Base-by-base conservation (phyloP, 1,140 invertebrate species). In the Pygmarrhopalites habei region DNA sequence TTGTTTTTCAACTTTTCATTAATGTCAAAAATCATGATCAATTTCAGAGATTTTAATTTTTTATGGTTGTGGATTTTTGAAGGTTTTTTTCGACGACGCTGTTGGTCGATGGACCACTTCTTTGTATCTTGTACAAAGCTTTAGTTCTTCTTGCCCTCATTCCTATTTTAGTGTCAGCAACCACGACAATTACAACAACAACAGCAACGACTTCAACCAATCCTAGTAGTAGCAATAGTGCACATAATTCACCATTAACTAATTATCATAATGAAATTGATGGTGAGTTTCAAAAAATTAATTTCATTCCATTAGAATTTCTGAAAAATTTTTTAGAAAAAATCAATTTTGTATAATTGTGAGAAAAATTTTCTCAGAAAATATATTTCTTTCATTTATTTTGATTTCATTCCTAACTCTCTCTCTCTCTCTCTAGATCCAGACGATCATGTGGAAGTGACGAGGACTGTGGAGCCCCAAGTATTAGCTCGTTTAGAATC, bases 401-500 rank as follows among this genome's bases (percentile, higher is more conserved):
- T 47, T 19, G n/a, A n/a, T n/a, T 15, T 49, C 47, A n/a, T 23
- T n/a, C 47, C 39, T 41, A 12, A 23, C 10, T 49, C 28, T 12
- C 7, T 57, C 39, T 57, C 21, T 43, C 4, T 32, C 57, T 43
- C 35, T 30, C 23, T 26, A 19, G 21, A 26, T 52, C 2, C 57
- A 59, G 57, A 59, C 46, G 46, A 41, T 55, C 21, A 67, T 52
- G 17, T 58, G 21, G 62, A 58, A 59, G 47, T 64, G 4, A 49
- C 55, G 3, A 35, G 62, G 14, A 68, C 51, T 29, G 58, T 68
- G 17, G 62, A 68, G 53, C 66, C 62, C 2, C 58, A 61, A 58
- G 62, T 67, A 41, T 55, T 70, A 32, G 39, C 62, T 19, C 52
- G 65, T 5, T 47, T 70, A 3, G 68, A 70, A 52, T 65, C 62